phyloP scores from a whole-genome alignment of 2,113 vertebrate species.

The Meles meles region DNA sequence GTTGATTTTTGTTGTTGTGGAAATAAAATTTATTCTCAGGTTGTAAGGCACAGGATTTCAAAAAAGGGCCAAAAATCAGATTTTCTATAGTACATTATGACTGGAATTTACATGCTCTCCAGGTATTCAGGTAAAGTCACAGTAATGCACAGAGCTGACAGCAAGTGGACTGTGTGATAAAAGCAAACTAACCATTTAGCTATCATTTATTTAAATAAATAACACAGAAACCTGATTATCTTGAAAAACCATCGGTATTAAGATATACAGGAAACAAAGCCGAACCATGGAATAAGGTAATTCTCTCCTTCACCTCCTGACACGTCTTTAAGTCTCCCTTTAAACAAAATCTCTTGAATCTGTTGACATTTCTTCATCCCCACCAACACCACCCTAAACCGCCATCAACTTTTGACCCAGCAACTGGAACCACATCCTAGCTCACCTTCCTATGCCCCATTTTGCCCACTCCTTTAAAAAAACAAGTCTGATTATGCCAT shows the following conservation, averaged over 20 bases:
- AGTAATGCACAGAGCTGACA: background rate
- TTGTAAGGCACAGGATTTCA: background rate
- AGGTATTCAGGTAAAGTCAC: background rate
- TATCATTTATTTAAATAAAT: background rate
- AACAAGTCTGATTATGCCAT: background rate
- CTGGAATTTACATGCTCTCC: background rate
- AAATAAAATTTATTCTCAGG: constrained; percentile 7
- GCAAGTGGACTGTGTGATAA: background rate
- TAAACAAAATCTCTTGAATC: background rate
- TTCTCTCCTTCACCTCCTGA: background rate
- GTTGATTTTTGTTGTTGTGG: background rate
- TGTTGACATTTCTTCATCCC: background rate
- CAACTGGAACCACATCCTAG: background rate
- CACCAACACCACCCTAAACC: background rate
- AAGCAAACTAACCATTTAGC: background rate
- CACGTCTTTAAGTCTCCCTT: background rate
- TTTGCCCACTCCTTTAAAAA: background rate
- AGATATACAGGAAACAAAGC: background rate
- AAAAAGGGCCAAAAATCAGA: background rate
- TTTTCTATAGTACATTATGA: background rate
- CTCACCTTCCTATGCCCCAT: background rate
- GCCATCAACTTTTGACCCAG: background rate
- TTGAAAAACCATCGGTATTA: background rate
- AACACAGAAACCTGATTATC: background rate
- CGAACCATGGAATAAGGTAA: background rate